Evolutionary conservation across 2,797 vertebrate species (phyloP).

Genomic region (Semaprochilodus insignis): DNA sequence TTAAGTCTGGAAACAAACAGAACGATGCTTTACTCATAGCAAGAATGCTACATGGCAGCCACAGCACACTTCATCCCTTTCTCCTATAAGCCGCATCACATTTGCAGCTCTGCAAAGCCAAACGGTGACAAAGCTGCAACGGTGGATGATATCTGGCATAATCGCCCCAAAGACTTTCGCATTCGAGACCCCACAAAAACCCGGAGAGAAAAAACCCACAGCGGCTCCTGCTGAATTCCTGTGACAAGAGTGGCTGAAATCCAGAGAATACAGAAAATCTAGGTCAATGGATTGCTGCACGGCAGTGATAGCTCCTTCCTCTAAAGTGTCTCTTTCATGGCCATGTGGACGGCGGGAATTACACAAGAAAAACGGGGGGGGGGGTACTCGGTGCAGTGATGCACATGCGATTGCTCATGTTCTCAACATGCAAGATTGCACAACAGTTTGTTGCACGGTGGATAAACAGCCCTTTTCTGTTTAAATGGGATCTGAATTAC

Average conservation of each 20-base stretch:
- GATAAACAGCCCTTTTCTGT: neutral
- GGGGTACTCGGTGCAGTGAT: slow-evolving; percentile 3
- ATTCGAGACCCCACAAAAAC: slow-evolving; percentile 45
- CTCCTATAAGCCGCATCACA: neutral
- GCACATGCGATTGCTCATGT: neutral
- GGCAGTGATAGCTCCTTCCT: slow-evolving; percentile 59
- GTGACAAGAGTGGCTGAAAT: slow-evolving; percentile 62
- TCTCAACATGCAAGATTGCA: neutral
- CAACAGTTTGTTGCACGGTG: neutral
- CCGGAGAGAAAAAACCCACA: neutral
- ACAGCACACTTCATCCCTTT: neutral
- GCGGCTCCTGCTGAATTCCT: slow-evolving; percentile 41
- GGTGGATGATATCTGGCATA: neutral
- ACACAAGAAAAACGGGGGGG: neutral
- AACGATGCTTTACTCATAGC: neutral
- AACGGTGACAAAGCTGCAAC: slow-evolving; percentile 4
- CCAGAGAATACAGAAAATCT: slow-evolving; percentile 60
- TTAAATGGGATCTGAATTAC: slow-evolving; percentile 12
- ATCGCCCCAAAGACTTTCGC: slow-evolving; percentile 18
- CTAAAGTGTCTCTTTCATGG: slow-evolving; percentile 54
- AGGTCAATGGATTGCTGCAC: slow-evolving; percentile 63
- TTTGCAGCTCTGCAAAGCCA: neutral
- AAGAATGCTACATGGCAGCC: neutral
- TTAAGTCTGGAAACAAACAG: neutral
- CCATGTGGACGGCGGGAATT: slow-evolving; percentile 22